Base-by-base conservation (phyloP, 2,113 vertebrate genomes). In the Percopsis transmontana region DNA sequence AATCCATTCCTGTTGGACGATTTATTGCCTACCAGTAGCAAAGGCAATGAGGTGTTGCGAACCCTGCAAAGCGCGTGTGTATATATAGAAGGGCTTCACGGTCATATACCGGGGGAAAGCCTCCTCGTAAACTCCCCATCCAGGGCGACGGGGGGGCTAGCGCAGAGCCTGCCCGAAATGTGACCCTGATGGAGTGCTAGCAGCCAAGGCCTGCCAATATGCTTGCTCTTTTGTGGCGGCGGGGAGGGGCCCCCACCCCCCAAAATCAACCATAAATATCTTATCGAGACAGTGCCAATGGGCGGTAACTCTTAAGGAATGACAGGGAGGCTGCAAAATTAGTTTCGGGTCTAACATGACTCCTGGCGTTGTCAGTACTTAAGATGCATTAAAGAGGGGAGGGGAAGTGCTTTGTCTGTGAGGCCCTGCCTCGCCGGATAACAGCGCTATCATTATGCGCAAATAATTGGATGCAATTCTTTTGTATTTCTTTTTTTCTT, bases 391-490 rank as follows among this genome's bases (percentile, higher is more conserved):
- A 82, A 82, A 81, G 76, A 42, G 41, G 62, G 81, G 79, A 62
- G 68, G 82, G 62, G 70, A 77, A 71, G 81, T 88, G 75, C 83
- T 87, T 88, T 82, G 78, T 77, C 84, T 76, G 66, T 44, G 79
- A 80, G 62, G 55, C 61, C 12, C 70, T 58, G 79, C 77, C 62
- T 81, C 57, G 59, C 65, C 72, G 72, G 84, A 81, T 84, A 86
- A 91, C 86, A 91, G 86, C 88, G 89, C 91, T 82, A 88, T 91
- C 87, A 83, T 84, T 88, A 83, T 90, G 82, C 79, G 69, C 80
- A 80, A 87, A 85, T 89, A 90, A 90, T 87, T 88, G 84, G 85
- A 80, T 74, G 82, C 58, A 57, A 87, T 87, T 74, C 68, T 74
- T 74, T 68, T 69, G 64, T 59, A 80, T 74, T 64, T 51, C 48